Evolutionary conservation across 2,797 vertebrate genomes (phyloP), one percentile per base, ranked within the genome.

Genomic region (Hozukius guyotensis): DNA sequence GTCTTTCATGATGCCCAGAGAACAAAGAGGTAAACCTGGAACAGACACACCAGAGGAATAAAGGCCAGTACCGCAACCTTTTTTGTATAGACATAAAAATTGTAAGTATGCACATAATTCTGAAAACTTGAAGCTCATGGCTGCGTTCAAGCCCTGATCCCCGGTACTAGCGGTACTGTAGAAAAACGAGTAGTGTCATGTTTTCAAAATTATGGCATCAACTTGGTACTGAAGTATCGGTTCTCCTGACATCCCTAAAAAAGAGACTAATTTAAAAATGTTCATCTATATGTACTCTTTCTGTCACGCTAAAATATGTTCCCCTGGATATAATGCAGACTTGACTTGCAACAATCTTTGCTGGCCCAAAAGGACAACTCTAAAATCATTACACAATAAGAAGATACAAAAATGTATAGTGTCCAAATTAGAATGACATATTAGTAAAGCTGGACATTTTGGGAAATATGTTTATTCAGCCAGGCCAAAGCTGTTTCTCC

Each of bases 1-100:
- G 3, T 95, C 96, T 87, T 96, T 97, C 96, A 97, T 96, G 81
- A 97, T 94, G 18, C 94, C 96, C 83, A 96, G 87, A 70, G 96
- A 96, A 79, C 96, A 97, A 16, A 96, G 88, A 11, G 96, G 96
- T 77, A 96, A 84, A 7, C 92, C 96, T 97, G 82, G 4, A 83
- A 65, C 11, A 66, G 3, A 79, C 6, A 68, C 63, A 80, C 5
- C 9, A 80, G n/a, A 49, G 18, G 16, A 31, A 57, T 8, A 4
- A 32, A 63, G 4, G 14, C 6, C n/a, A 31, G 5, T 7, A 12
- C 12, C 57, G 2, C 42, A 34, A 24, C 1, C 46, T 32, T 73
- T 46, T 46, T 46, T 2, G 42, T 46, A 46, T 18, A 6, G 13
- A 42, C 38, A 46, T 6, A 46, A 0, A 46, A 46, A 0, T 46